Conservation (phyloP, 2,888 invertebrate species). For the Leptopilina drosophilae region DNA sequence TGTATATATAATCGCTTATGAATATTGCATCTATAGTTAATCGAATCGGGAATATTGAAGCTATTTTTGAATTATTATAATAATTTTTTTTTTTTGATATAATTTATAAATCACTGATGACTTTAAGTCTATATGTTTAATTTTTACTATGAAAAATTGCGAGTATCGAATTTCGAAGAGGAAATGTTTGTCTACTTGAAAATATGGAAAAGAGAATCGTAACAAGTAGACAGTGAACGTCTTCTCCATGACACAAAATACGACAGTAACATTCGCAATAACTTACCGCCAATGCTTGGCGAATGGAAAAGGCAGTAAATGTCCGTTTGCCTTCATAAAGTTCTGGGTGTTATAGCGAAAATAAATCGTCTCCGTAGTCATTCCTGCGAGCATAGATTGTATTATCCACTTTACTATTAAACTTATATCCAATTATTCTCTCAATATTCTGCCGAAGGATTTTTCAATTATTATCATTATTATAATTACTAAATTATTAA, state of each 20-base stretch:
- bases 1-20: background rate
- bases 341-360: constrained; percentile 51
- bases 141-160: too few relatives aligned
- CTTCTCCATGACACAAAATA: constrained; percentile 37
- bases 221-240: constrained; percentile 50
- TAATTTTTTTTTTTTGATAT: too few relatives aligned
- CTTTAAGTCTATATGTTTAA: too few relatives aligned
- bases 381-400: too few relatives aligned
- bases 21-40: too few relatives aligned
- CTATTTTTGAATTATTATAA: too few relatives aligned
- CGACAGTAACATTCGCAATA: constrained; percentile 42
- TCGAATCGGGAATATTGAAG: too few relatives aligned
- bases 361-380: constrained; percentile 45
- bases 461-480: too few relatives aligned
- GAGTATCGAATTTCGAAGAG: too few relatives aligned
- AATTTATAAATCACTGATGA: too few relatives aligned
- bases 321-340: constrained; percentile 49
- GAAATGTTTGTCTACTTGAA: background rate
- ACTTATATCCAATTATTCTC: constrained; percentile 48
- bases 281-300: constrained; percentile 44
- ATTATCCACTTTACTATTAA: constrained; percentile 24
- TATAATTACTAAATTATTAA: too few relatives aligned
- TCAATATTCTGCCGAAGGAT: too few relatives aligned
- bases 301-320: constrained; percentile 54
- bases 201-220: constrained; percentile 29